Conservation (phyloP, 2,113 vertebrate species). For the Shinisaurus crocodilurus region DNA sequence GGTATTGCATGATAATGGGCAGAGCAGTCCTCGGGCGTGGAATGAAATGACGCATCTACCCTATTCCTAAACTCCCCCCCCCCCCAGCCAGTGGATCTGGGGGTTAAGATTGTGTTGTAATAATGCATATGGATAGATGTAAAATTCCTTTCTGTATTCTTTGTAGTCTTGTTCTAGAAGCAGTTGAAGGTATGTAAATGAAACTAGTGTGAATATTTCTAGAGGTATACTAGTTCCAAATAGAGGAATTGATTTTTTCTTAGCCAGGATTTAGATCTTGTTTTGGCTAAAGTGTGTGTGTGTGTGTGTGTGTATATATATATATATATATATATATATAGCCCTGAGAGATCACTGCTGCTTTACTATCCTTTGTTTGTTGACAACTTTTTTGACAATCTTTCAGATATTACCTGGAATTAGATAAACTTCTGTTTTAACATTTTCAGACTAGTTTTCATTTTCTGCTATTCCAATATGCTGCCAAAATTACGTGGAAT, state of each 20-base stretch:
- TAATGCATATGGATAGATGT: background rate
- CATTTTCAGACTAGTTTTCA: accelerated
- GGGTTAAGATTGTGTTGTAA: background rate
- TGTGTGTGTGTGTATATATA: too few species aligned
- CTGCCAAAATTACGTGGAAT: background rate
- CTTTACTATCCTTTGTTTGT: background rate
- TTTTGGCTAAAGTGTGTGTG: background rate
- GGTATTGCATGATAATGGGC: background rate
- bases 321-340: too few species aligned
- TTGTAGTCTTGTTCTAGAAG: background rate
- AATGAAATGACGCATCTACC: too few species aligned
- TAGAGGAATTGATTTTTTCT: background rate
- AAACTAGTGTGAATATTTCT: background rate
- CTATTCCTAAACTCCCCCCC: background rate
- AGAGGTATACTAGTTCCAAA: background rate
- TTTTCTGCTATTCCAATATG: background rate
- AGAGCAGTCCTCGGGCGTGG: too few species aligned
- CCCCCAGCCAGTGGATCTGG: background rate
- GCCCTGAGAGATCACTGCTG: background rate
- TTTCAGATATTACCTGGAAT: background rate
- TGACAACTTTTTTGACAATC: too few species aligned
- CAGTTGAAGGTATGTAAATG: background rate
- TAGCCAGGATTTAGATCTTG: background rate
- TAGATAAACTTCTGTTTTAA: too few species aligned
- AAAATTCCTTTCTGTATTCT: background rate